phyloP scores from a whole-genome alignment of 2,113 vertebrate genomes.

The Peromyscus maniculatus region DNA sequence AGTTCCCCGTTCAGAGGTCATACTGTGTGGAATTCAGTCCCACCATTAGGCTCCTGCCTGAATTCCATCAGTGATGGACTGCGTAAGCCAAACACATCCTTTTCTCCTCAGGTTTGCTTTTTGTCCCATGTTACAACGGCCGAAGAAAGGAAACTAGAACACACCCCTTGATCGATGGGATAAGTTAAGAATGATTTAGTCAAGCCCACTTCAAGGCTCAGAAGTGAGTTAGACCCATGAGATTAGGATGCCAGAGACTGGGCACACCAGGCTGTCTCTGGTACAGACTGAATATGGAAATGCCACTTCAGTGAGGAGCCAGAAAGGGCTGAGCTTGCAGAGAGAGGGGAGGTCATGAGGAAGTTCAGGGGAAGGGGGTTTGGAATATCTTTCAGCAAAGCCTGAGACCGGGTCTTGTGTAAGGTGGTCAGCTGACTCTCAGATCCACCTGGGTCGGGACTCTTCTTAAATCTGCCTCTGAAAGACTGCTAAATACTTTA shows the following conservation, averaged over 20 bases:
- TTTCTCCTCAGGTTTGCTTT: neutral
- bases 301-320: neutral
- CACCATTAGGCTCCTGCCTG: neutral
- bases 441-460: neutral
- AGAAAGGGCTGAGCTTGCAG: neutral
- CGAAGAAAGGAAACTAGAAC: neutral
- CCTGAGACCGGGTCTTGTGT: neutral
- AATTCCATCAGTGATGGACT: neutral
- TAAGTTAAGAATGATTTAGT: neutral
- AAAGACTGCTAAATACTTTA: neutral
- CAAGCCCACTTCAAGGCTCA: too few species aligned
- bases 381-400: too few species aligned
- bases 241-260: neutral
- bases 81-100: neutral
- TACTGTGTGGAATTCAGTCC: neutral
- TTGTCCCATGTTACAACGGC: neutral
- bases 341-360: neutral
- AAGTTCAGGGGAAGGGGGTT: too few species aligned
- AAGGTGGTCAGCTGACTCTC: fast-evolving
- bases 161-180: fast-evolving
- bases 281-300: neutral
- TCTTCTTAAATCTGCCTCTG: neutral
- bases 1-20: neutral
- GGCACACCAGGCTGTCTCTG: neutral
- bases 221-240: neutral